These are phyloP conservation scores for Oxytorus armatus DNA, from an alignment of 2,888 invertebrate species.

Conservation along the genomic window DNA sequence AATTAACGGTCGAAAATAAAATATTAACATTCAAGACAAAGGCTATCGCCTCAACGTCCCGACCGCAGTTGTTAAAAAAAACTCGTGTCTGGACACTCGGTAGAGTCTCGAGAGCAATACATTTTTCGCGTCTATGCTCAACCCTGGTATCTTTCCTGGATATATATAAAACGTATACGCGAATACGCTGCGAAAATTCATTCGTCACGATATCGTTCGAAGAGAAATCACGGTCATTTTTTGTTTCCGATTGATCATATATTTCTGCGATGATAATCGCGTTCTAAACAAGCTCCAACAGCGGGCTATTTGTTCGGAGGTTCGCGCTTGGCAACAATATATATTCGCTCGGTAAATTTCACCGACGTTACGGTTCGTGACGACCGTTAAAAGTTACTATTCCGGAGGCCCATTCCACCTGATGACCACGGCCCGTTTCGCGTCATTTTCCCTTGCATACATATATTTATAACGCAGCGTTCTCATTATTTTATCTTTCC, in stretches of 20 bases:
- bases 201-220: constrained; percentile 49
- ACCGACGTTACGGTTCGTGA: constrained; percentile 52
- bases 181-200: constrained; percentile 23
- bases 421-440: constrained; percentile 28
- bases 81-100: no score
- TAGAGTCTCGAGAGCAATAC: no score
- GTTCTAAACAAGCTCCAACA: not conserved
- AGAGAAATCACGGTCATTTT: constrained; percentile 32
- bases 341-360: constrained; percentile 41
- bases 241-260: constrained; percentile 7
- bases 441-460: not conserved
- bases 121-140: no score
- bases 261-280: constrained; percentile 4
- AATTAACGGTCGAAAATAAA: not conserved
- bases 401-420: constrained; percentile 53
- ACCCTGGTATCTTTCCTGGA: no score
- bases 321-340: constrained; percentile 48
- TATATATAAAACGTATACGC: constrained; percentile 29
- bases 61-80: no score
- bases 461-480: not conserved
- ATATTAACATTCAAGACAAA: not conserved
- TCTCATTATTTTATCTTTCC: no score
- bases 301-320: constrained; percentile 32
- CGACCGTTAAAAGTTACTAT: constrained; percentile 56
- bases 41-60: no score